phyloP scores from a whole-genome alignment of 2,888 invertebrate genomes.

The Caenorhabditis uteleia region DNA sequence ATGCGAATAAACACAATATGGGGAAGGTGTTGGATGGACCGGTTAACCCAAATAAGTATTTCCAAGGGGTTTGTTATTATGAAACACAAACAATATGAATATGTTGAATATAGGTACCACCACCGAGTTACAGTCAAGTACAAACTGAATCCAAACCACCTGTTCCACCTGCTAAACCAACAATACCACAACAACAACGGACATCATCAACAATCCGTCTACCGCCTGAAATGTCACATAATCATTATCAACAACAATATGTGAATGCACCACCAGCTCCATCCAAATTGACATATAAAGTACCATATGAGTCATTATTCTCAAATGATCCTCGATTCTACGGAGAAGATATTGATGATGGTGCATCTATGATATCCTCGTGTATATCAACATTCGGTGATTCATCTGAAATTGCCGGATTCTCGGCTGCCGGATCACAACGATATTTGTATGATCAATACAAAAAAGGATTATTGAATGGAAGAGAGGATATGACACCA shows the following conservation, averaged over 20 bases:
- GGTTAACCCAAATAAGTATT: conserved; percentile 40
- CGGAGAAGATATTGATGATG: conserved; percentile 26
- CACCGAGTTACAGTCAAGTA: conserved; percentile 18
- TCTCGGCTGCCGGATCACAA: conserved; percentile 18
- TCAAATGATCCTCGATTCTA: conserved; percentile 9
- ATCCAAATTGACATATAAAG: conserved; percentile 3
- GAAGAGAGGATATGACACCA: background rate
- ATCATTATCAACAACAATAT: background rate
- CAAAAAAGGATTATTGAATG: conserved; percentile 7
- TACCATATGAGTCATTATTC: conserved; percentile 8
- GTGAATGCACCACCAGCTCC: conserved; percentile 9
- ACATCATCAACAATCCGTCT: conserved; percentile 1
- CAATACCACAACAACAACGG: background rate
- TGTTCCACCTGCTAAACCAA: conserved; percentile 2
- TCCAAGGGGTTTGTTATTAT: conserved; percentile 45
- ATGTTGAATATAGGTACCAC: too few relatives aligned
- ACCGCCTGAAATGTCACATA: conserved; percentile 3
- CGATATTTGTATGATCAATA: conserved; percentile 17
- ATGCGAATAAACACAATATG: conserved; percentile 30
- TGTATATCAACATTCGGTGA: conserved; percentile 35
- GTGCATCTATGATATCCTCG: conserved; percentile 31
- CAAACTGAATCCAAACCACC: conserved; percentile 10
- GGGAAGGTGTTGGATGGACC: conserved; percentile 50
- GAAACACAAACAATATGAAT: background rate
- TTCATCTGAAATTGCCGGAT: conserved; percentile 28